These are phyloP conservation scores for Dione juno DNA, from an alignment of 2,888 invertebrate genomes.

Conservation along the genomic window DNA sequence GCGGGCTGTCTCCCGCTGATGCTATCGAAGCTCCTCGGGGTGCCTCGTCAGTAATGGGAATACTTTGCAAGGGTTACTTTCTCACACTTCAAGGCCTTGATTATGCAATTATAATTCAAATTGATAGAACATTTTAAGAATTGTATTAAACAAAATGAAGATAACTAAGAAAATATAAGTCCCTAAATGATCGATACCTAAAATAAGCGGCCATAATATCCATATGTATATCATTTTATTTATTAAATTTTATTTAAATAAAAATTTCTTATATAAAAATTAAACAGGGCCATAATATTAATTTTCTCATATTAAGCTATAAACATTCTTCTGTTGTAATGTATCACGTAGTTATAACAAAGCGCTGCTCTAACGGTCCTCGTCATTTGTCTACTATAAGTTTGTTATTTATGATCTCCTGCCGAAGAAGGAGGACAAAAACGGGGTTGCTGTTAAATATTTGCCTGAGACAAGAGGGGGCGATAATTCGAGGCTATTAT, in stretches of 20 bases:
- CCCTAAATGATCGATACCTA: no score
- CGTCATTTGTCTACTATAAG: conserved; percentile 78
- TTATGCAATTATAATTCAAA: conserved; percentile 49
- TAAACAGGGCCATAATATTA: conserved; percentile 62
- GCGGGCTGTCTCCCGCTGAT: conserved; percentile 82
- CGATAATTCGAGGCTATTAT: conserved; percentile 84
- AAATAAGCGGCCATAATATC: no score
- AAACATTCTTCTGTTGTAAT: conserved; percentile 78
- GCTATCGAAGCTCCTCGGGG: conserved; percentile 75
- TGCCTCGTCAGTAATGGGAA: conserved; percentile 69
- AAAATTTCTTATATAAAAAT: conserved; percentile 7
- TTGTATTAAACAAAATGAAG: neutral
- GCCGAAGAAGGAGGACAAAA: conserved; percentile 78
- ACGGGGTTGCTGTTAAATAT: conserved; percentile 81
- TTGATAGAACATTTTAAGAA: conserved; percentile 32
- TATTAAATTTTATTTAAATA: neutral
- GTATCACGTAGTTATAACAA: conserved; percentile 78
- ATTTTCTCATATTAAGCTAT: conserved; percentile 78
- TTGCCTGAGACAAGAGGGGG: conserved; percentile 83
- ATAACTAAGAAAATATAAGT: neutral
- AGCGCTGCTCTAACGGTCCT: conserved; percentile 79
- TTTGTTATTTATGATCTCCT: conserved; percentile 80
- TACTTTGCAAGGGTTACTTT: conserved; percentile 68
- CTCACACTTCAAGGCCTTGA: conserved; percentile 74
- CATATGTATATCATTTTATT: neutral